Base-by-base conservation (phyloP, 2,797 vertebrate species). In the Pterois miles region DNA sequence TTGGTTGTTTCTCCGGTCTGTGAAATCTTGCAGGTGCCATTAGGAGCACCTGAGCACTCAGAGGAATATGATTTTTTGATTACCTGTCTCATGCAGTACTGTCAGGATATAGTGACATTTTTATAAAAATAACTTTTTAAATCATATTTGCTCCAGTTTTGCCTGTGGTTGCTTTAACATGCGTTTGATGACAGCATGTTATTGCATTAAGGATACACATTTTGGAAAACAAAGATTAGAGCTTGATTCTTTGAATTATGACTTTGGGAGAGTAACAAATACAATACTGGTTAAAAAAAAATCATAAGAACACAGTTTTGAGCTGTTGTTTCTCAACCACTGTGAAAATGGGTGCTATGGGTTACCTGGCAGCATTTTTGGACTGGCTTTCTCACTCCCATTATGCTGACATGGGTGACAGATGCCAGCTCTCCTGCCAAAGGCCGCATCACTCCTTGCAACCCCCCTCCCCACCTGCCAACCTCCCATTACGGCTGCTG, bases 391-490 rank as follows among this genome's bases (percentile, higher is more conserved):
- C 79, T 76, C 76, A 60, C 86, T 86, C 82, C 88, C 84, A 90
- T 93, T 91, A 92, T 65, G 68, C 78, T 86, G 87, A 91, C 89
- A 90, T 71, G 74, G 86, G 83, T 90, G 94, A 94, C 93, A 95
- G 92, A 92, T 94, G 91, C 93, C 91, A 91, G 85, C 89, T 91
- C 83, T 86, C 76, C 92, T 94, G 93, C 93, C 91, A 94, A 90
- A 91, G 90, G 85, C 89, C 87, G 80, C 90, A 89, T 94, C 92
- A 90, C 85, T 92, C 83, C 76, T 86, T 74, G 66, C 86, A 74
- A 57, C 78, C 80, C 70, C 58, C 65, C 54, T 22, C 6, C 58
- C 79, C n/a, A 67, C 69, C 76, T 59, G 82, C 89, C 89, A 84
- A 70, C 74, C 78, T 81, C 38, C 90, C 85, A 89, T 94, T 91